A percentile compares a stretch with the other conserved stretches of the same genome.
Evolutionary conservation across 2,113 vertebrate species (phyloP).

Genomic region (Heterotis niloticus): DNA sequence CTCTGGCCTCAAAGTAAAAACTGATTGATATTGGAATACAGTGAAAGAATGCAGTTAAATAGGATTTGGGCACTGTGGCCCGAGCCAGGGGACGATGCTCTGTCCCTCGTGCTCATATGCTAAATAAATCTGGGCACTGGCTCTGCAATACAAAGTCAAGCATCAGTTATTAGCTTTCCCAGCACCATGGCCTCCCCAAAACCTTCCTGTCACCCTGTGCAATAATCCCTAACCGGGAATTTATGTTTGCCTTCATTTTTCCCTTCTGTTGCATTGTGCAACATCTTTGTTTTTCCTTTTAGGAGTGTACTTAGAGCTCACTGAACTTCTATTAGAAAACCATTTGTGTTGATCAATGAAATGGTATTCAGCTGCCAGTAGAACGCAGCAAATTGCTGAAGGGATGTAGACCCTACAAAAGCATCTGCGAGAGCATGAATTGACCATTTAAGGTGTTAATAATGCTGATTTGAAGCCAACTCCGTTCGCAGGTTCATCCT

Average conservation of each 20-base stretch:
- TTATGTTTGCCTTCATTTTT: constrained; percentile 20
- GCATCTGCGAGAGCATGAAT: too few relatives aligned
- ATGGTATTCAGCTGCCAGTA: too few relatives aligned
- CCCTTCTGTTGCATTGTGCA: constrained; percentile 13
- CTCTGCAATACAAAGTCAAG: constrained; percentile 30
- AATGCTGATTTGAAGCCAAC: too few relatives aligned
- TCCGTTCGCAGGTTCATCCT: too few relatives aligned
- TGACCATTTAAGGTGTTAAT: too few relatives aligned
- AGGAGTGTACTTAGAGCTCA: neutral
- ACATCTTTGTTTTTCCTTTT: constrained; percentile 23
- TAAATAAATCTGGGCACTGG: constrained; percentile 35
- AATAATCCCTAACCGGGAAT: constrained; percentile 37
- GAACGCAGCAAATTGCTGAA: too few relatives aligned
- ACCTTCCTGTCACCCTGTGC: constrained; percentile 24
- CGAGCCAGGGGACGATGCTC: neutral
- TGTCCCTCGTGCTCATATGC: constrained; percentile 29
- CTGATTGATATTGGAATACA: constrained; percentile 25
- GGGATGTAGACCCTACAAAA: too few relatives aligned
- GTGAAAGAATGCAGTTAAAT: neutral
- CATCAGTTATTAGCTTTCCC: constrained; percentile 36
- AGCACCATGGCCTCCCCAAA: constrained; percentile 24
- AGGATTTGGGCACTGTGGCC: constrained; percentile 24
- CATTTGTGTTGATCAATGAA: neutral
- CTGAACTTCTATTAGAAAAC: neutral
- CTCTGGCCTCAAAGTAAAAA: constrained; percentile 5